phyloP scores from a whole-genome alignment of 2,797 vertebrate genomes.

The Furcifer pardalis region DNA sequence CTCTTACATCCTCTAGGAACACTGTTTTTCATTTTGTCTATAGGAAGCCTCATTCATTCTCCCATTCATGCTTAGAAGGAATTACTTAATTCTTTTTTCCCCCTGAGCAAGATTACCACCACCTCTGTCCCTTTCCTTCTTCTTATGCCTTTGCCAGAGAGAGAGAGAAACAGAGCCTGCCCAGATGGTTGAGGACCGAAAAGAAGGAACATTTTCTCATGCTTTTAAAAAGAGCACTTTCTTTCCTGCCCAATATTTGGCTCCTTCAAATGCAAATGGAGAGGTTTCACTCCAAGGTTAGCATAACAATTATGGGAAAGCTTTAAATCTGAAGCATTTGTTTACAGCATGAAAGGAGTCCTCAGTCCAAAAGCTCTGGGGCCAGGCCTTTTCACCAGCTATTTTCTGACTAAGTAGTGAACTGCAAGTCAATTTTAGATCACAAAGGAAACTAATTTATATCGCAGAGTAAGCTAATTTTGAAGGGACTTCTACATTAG shows the following conservation, averaged over 20 bases:
- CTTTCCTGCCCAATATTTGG: conserved; percentile 99
- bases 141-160: conserved; percentile 75
- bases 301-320: conserved; percentile 98
- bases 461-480: conserved; percentile 79
- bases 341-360: conserved; percentile 93
- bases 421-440: conserved; percentile 85
- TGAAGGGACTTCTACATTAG: conserved; percentile 72
- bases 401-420: conserved; percentile 82
- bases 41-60: conserved; percentile 73
- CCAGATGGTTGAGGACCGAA: conserved; percentile 92
- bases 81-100: conserved; percentile 72
- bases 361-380: conserved; percentile 81
- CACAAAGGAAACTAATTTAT: conserved; percentile 85
- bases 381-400: conserved; percentile 82
- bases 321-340: conserved; percentile 98
- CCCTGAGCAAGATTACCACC: conserved; percentile 69
- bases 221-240: conserved; percentile 93
- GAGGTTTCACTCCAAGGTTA: conserved; percentile 96
- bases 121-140: conserved; percentile 68
- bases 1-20: conserved; percentile 60
- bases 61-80: conserved; percentile 73
- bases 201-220: conserved; percentile 92
- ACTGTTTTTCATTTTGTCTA: conserved; percentile 59
- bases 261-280: conserved; percentile 99
- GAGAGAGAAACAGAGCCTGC: conserved; percentile 81